Base-by-base conservation (phyloP, 1,140 invertebrate genomes). In the Epicauta chinensis region DNA sequence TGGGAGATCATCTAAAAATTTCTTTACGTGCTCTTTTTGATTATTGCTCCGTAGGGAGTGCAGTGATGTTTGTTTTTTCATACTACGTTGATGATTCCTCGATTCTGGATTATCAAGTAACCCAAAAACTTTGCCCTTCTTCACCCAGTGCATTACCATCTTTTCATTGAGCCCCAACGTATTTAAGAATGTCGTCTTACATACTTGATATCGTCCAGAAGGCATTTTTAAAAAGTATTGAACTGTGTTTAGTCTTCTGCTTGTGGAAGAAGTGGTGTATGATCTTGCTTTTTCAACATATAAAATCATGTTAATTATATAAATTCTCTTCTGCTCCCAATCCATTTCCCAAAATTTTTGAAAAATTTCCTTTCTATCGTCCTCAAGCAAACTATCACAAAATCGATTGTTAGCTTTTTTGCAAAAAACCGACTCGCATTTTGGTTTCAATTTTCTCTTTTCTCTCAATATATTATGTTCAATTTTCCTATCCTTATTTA, bases 1-100 rank as follows among this genome's bases (percentile, higher is more conserved):
- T 38, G 60, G 60, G 35, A 61, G n/a, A 9, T 34, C 41, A 35
- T 13, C 53, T 32, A 59, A 51, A 53, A 44, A 59, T 47, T 16
- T 41, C n/a, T 41, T 41, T 16, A 17, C 16, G n/a, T 14, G 15
- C n/a, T 29, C 23, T 17, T 16, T 16, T 41, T 12, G 39, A 9
- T 12, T 5, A 41, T 17, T 17, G 15, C 1, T 16, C 16, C 39
- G 17, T 23, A 23, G 7, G 17, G 17, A 23, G 17, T 23, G 17
- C 17, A 7, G 1, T 23, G 17, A 23, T 23, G 17, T 23, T 23
- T 0, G 17, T 23, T 23, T 23, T 23, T 23, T 23, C 17, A 23
- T 3, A 23, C 17, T 23, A 23, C 17, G 17, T 23, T 23, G 17
- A 23, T 2, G 17, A 23, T 23, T 23, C 17, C 17, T 23, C 17